Evolutionary conservation across 2,888 invertebrate species (phyloP), one percentile per base, ranked within the genome.

Genomic region (Dicyrtoma fusca): DNA sequence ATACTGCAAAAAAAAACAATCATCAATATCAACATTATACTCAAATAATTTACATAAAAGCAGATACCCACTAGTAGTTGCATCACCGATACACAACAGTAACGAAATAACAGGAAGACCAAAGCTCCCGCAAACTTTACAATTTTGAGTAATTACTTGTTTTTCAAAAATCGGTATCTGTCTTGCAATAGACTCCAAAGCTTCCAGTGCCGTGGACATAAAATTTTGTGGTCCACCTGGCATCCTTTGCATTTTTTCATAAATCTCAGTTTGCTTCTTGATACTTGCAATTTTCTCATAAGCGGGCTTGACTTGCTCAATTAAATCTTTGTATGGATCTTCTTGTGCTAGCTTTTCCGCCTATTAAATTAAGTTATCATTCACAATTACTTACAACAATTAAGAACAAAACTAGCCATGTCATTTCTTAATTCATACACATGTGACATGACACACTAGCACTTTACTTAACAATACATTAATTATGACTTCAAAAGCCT

Each of bases 201-300:
- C 73, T 61, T 77, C 76, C 47, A 77, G 59, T n/a, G 77, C 76
- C 47, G 77, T 78, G 26, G 75, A 72, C 74, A 76, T 78, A 55
- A 76, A 78, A 61, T 76, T 78, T 55, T 69, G 69, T 4, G 76
- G 76, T 45, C 76, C 76, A 5, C 77, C 77, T 1, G 76, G 76
- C n/a, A 77, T 77, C 25, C 77, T 74, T 19, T 77, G 74, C 77
- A 78, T 78, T 14, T 75, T 75, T 61, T 78, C 78, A 57, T 78
- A 78, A 49, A 78, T 78, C 66, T 57, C 75, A 34, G 74, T 75
- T 53, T 77, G 78, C 21, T 74, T 76, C 64, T 78, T 76, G 57
- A 75, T 76, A 71, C 77, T 77, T 44, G 74, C 72, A 61, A 77
- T 73, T 64, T 75, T 76, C 62, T 76, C 76, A 59, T 74, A 75